phyloP scores from a whole-genome alignment of 2,113 vertebrate genomes.

The Acanthochromis polyacanthus region DNA sequence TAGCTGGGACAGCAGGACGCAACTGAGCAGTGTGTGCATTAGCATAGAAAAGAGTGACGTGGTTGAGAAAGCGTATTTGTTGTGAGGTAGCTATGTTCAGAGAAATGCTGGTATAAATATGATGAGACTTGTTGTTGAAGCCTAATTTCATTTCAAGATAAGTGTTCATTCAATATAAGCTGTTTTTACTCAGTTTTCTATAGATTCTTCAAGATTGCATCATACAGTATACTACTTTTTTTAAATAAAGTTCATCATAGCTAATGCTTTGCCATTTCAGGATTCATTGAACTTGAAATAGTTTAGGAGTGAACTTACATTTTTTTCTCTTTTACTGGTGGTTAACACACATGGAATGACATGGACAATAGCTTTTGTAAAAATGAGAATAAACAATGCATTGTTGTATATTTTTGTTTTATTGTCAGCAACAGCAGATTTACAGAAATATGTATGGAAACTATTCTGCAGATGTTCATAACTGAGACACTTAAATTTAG shows the following conservation, averaged over 20 bases:
- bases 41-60: not conserved
- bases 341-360: not conserved
- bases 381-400: not conserved
- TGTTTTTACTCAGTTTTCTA: constrained; percentile 19
- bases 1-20: constrained; percentile 88
- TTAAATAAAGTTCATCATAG: not conserved
- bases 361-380: not conserved
- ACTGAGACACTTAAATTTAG: not conserved
- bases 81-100: not conserved
- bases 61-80: not conserved
- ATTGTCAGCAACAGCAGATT: constrained; percentile 4
- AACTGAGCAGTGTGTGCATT: constrained; percentile 62
- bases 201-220: not conserved
- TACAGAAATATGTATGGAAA: not conserved
- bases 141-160: not conserved
- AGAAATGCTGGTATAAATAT: constrained; percentile 10
- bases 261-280: not conserved
- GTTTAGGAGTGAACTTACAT: not conserved
- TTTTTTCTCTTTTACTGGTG: constrained; percentile 1
- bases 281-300: constrained; percentile 5
- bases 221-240: not conserved
- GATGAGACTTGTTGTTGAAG: constrained; percentile 10
- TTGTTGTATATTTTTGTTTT: constrained; percentile 24
- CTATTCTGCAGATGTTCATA: not conserved
- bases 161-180: not conserved